Percentiles rank a stretch among this genome's conserved stretches.
phyloP scores from a whole-genome alignment of 2,888 invertebrate species.

The Gastrophysa polygoni region DNA sequence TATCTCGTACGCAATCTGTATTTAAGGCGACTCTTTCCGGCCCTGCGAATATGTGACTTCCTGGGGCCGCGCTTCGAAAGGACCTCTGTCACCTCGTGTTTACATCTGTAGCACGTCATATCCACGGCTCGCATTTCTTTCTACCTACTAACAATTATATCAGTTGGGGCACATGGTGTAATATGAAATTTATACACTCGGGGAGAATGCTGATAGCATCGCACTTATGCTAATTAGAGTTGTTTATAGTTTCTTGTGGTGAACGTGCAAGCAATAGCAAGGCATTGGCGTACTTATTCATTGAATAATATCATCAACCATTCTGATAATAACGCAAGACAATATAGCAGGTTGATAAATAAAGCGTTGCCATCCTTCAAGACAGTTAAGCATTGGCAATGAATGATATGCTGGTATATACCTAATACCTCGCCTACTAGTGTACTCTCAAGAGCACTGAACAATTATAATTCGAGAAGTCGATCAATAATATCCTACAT shows the following conservation, averaged over 20 bases:
- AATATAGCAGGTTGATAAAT: too few species aligned
- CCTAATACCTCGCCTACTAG: too few species aligned
- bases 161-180: conserved; percentile 36
- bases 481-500: too few species aligned
- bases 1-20: conserved; percentile 33
- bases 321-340: too few species aligned
- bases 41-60: conserved; percentile 37
- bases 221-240: conserved; percentile 38
- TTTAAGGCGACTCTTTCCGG: conserved; percentile 37
- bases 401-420: too few species aligned
- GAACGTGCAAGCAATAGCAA: conserved; percentile 25
- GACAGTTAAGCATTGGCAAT: too few species aligned
- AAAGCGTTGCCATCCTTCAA: too few species aligned
- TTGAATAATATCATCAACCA: too few species aligned
- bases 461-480: too few species aligned
- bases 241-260: conserved; percentile 41
- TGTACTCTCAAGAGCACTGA: too few species aligned
- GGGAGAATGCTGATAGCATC: conserved; percentile 39
- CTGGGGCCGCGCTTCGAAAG: conserved; percentile 31
- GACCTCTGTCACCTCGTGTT: conserved; percentile 45
- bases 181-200: conserved; percentile 35
- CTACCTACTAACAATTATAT: conserved; percentile 39
- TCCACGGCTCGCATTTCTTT: conserved; percentile 36
- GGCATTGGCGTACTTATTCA: conserved; percentile 8
- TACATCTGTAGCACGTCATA: conserved; percentile 47